Conservation (phyloP, 2,797 vertebrate genomes). For the Lepus oiostolus region DNA sequence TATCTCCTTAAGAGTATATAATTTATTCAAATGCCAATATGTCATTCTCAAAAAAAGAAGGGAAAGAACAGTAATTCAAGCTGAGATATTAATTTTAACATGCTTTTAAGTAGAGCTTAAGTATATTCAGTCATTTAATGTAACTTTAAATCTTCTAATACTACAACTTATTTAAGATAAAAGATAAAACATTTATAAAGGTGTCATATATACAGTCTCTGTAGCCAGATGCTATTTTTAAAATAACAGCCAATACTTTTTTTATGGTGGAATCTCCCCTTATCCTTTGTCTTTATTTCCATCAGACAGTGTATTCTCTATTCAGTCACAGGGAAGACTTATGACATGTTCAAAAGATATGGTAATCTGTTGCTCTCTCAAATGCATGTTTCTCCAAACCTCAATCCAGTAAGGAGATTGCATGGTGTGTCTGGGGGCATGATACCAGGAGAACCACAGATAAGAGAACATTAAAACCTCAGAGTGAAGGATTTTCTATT, state of each 20-base stretch:
- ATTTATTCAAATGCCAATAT: slow-evolving; percentile 11
- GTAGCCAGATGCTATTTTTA: background rate
- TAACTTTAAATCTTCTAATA: background rate
- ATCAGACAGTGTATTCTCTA: background rate
- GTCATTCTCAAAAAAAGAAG: background rate
- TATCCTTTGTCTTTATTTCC: background rate
- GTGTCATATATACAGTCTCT: background rate
- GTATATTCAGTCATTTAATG: background rate
- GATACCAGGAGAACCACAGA: background rate
- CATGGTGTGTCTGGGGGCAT: background rate
- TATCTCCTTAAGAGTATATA: background rate
- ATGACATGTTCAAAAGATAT: background rate
- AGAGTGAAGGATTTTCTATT: background rate
- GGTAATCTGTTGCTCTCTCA: background rate
- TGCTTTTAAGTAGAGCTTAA: slow-evolving; percentile 42
- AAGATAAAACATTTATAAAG: slow-evolving; percentile 13
- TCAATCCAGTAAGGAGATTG: background rate
- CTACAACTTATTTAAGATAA: background rate
- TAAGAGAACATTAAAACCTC: background rate
- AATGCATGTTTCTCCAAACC: slow-evolving; percentile 11
- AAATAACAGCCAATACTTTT: background rate
- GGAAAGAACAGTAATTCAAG: slow-evolving; percentile 7
- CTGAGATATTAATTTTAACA: background rate
- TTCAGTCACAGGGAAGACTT: background rate
- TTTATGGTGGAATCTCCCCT: background rate